A percentile compares a stretch with the other conserved stretches of the same genome.
These are phyloP conservation scores for Zoanthus sociatus DNA, from an alignment of 92 coral and sea anemone genomes.

Conservation along the genomic window DNA sequence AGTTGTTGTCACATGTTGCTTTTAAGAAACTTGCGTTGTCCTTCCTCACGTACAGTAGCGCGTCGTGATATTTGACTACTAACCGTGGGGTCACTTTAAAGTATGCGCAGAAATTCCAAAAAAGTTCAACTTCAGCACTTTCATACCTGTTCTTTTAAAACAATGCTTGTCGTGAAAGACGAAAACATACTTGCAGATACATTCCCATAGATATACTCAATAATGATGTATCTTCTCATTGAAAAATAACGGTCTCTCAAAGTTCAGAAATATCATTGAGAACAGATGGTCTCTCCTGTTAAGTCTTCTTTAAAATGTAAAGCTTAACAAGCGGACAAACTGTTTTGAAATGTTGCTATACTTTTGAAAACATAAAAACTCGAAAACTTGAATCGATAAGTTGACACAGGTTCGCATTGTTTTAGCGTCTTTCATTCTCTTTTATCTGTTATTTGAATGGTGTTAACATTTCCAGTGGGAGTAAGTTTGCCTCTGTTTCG, in stretches of 20 bases:
- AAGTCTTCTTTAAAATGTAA: not conserved
- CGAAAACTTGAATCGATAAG: not conserved
- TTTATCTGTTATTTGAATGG: not conserved
- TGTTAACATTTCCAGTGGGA: slow-evolving; percentile 1
- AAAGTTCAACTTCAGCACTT: not conserved
- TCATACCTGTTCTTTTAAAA: not conserved
- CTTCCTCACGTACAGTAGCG: not conserved
- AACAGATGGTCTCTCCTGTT: not conserved
- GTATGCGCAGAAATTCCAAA: not conserved
- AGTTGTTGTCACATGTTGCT: not conserved
- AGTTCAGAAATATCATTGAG: not conserved
- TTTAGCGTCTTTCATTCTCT: not conserved
- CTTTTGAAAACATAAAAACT: not conserved
- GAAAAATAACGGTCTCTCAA: not conserved
- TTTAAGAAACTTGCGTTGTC: not conserved
- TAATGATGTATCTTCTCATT: not conserved
- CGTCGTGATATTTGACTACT: not conserved
- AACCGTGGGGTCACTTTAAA: not conserved
- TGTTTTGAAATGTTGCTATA: not conserved
- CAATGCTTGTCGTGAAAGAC: not conserved
- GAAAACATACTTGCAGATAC: not conserved
- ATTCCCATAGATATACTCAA: not conserved
- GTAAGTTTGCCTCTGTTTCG: not conserved
- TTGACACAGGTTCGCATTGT: not conserved
- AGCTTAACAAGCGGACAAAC: not conserved